Evolutionary conservation across 1,140 invertebrate species (phyloP).

Genomic region (Diprion similis): DNA sequence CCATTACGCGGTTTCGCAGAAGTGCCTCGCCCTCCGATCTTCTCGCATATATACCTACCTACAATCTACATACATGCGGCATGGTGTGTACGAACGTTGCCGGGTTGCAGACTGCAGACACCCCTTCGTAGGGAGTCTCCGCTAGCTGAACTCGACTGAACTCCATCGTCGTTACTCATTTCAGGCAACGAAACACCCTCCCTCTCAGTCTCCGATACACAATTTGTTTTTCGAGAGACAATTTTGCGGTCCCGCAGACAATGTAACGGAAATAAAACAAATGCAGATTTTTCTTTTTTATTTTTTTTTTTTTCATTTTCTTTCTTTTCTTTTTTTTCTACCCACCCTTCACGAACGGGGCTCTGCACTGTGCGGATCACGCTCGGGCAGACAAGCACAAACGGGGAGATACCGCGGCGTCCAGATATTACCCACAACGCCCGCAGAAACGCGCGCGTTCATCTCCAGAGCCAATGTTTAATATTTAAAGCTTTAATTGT

Average conservation of each 20-base stretch:
- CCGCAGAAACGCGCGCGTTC: too few relatives aligned
- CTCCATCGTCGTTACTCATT: constrained; percentile 5
- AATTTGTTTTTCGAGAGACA: constrained; percentile 38
- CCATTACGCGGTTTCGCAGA: too few relatives aligned
- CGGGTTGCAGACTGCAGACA: not conserved
- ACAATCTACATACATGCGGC: too few relatives aligned
- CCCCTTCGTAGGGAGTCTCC: not conserved
- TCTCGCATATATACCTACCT: too few relatives aligned
- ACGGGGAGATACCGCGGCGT: not conserved
- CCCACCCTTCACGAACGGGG: too few relatives aligned
- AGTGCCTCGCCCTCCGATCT: too few relatives aligned
- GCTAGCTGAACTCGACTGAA: constrained; percentile 21
- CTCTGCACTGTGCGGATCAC: not conserved
- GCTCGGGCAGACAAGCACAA: not conserved
- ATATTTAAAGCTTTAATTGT: too few relatives aligned
- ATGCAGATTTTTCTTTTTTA: not conserved
- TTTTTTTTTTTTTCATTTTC: too few relatives aligned
- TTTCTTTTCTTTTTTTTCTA: too few relatives aligned
- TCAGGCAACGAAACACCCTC: constrained; percentile 19
- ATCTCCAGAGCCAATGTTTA: too few relatives aligned
- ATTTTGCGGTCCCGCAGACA: constrained; percentile 34
- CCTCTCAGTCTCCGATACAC: constrained; percentile 38
- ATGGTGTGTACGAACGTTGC: too few relatives aligned
- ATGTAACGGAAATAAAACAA: constrained; percentile 16
- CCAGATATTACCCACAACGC: not conserved